Percentiles rank a stretch among this genome's conserved stretches.
Evolutionary conservation across 2,888 invertebrate genomes (phyloP).

Genomic region (Nephrotoma guestfalica): DNA sequence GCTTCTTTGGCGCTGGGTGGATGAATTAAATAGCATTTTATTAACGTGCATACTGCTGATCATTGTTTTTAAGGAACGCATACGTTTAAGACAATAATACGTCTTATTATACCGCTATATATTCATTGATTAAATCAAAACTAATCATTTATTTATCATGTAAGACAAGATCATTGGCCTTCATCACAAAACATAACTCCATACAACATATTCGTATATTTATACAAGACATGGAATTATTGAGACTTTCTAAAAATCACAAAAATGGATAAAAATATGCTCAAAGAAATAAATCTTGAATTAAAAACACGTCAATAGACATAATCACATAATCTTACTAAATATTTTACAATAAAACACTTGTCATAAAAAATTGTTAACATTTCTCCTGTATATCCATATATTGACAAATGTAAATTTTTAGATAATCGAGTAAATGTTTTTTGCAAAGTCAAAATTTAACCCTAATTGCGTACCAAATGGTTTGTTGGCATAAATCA

Average conservation of each 20-base stretch:
- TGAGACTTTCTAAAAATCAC: not conserved
- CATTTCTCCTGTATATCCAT: not conserved
- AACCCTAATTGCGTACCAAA: not conserved
- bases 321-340: not conserved
- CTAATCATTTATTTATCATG: not conserved
- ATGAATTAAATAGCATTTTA: not conserved
- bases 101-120: not conserved
- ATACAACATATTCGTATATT: not conserved
- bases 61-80: not conserved
- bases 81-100: not conserved
- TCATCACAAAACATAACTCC: not conserved
- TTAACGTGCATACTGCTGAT: not conserved
- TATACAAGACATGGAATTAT: not conserved
- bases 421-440: not conserved
- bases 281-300: not conserved
- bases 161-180: not conserved
- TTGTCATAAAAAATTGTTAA: not conserved
- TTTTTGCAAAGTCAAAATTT: not conserved
- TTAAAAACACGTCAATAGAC: not conserved
- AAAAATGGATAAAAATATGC: not conserved
- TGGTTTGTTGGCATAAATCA: not conserved
- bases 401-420: not conserved
- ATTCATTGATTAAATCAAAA: not conserved
- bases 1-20: not conserved
- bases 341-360: not conserved